A percentile compares a stretch with the other conserved stretches of the same genome.
These are phyloP conservation scores for Caretta caretta DNA, from an alignment of 2,113 vertebrate species.

Conservation along the genomic window DNA sequence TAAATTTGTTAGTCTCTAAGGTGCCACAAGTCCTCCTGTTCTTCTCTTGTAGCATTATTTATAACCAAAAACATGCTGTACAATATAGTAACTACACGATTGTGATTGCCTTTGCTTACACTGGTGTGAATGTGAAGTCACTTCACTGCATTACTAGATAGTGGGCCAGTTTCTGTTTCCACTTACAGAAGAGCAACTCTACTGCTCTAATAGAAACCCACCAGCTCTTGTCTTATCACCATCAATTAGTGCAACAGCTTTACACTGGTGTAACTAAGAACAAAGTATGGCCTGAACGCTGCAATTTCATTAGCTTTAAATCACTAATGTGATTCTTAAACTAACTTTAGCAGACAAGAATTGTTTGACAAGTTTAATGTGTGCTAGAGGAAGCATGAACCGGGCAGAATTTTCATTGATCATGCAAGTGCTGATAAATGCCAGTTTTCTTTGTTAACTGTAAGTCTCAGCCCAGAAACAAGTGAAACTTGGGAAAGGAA, in stretches of 20 bases:
- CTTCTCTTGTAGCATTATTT: background rate
- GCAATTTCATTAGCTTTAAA: constrained; percentile 9
- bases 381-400: background rate
- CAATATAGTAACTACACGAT: background rate
- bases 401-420: background rate
- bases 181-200: accelerated
- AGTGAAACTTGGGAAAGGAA: background rate
- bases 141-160: background rate
- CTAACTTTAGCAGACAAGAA: background rate
- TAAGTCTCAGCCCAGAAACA: background rate
- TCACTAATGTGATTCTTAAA: background rate
- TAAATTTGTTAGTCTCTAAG: too few relatives aligned
- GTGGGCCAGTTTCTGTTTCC: background rate
- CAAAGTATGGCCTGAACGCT: background rate
- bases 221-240: accelerated
- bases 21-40: too few relatives aligned
- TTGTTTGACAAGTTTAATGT: background rate
- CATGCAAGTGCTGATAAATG: background rate
- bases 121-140: background rate
- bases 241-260: background rate
- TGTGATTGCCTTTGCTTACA: background rate
- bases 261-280: background rate
- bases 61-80: background rate
- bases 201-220: background rate
- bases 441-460: accelerated